Evolutionary conservation across 2,888 invertebrate genomes (phyloP), one percentile per base, ranked within the genome.

Genomic region (Sycophila texana): DNA sequence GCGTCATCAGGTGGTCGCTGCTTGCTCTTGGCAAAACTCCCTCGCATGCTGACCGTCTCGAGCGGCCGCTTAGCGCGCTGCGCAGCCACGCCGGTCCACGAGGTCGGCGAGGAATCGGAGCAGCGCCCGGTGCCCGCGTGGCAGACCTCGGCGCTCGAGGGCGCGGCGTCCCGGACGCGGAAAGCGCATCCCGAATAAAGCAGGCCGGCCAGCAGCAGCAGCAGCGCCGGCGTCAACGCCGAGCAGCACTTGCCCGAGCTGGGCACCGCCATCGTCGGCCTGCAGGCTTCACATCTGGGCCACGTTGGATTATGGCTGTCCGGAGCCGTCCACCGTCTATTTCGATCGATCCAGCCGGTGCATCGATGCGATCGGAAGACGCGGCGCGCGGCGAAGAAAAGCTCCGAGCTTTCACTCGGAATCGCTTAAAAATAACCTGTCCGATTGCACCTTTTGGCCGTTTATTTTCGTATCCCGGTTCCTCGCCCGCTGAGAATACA

Each of bases 251-350:
- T 88, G 86, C 87, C 88, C 87, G 84, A 74, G 81, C 84, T 83
- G 87, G 88, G 87, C 87, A 84, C 76, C 82, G 88, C 88, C 88
- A 89, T 89, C 10, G n/a, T 89, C 12, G 30, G 22, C 51, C n/a
- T n/a, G n/a, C 22, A 63, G 20, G 39, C 72, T 75, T 81, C 39
- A 81, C 81, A 81, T 81, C 76, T 74, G 79, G 26, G 0, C 53
- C 39, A 2, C 18, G 58, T 47, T 55, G 51, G 20, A 53, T 10
- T 10, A 10, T 10, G 10, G 61, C 60, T 3, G 16, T 18, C 14
- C 5, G 18, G 63, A 63, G 39, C 63, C 4, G 18, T 26, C 39
- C 47, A 39, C 18, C 47, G 63, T 57, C 72, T 72, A 77, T 77
- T 72, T 77, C 20, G 66, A 58, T 61, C 55, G 22, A 14, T 22